These are phyloP conservation scores for Automeris io DNA, from an alignment of 2,888 invertebrate species.

Conservation along the genomic window DNA sequence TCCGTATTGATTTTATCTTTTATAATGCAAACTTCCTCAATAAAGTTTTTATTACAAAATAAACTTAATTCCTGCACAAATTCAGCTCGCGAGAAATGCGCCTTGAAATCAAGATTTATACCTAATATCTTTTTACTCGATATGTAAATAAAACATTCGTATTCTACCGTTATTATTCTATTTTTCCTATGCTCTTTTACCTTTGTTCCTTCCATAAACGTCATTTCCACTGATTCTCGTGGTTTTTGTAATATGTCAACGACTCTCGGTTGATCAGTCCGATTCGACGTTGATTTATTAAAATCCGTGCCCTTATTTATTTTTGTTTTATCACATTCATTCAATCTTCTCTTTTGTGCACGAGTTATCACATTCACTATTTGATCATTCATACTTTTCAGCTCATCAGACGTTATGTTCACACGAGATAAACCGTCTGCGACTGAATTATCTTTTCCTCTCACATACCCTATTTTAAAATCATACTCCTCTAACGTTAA, in stretches of 20 bases:
- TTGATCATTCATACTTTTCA: constrained; percentile 8
- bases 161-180: no score
- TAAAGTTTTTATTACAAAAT: neutral
- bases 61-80: neutral
- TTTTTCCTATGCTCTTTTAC: no score
- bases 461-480: constrained; percentile 12
- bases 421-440: constrained; percentile 13
- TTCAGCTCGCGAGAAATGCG: neutral
- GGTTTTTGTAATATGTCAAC: constrained; percentile 4
- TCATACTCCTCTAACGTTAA: constrained; percentile 13
- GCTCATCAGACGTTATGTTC: constrained; percentile 7
- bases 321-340: neutral
- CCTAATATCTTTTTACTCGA: no score
- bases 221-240: neutral
- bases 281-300: neutral
- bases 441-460: constrained; percentile 10
- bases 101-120: no score
- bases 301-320: no score
- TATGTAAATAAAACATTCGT: no score
- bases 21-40: neutral
- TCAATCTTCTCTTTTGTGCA: neutral
- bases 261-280: constrained; percentile 11
- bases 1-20: neutral
- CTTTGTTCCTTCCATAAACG: neutral
- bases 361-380: constrained; percentile 8